Base-by-base conservation (phyloP, 2,797 vertebrate genomes). In the Luscinia luscinia region DNA sequence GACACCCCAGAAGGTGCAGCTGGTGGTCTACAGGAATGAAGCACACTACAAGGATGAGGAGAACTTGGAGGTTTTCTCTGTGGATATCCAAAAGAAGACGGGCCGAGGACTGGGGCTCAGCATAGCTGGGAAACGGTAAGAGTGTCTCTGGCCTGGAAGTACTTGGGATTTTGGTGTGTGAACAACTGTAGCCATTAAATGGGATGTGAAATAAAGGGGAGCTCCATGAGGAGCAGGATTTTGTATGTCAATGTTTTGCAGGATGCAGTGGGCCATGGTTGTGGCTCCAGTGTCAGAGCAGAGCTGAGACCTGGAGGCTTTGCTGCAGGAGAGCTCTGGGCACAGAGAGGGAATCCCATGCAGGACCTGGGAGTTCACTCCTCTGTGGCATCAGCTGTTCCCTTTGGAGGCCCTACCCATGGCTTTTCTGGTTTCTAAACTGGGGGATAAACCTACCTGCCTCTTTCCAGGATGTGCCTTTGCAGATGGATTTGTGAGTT, bases 51-150 rank as follows among this genome's bases (percentile, higher is more conserved):
- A 98, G 66, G 98, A 99, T 22, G 98, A 99, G 94, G 98, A 99
- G 73, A 99, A 99, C 97, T 94, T 99, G 93, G 98, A 99, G 41
- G 36, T 99, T 15, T 98, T 99, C 84, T 91, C 92, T 9, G 98
- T 99, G 84, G 98, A 99, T 15, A 98, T 99, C 91, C 99, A 99
- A 76, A 99, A 99, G 97, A 99, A 98, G 97, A 97, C 96, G 0
- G 99, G 99, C 57, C 97, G 99, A 28, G 99, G 99, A 2, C 97
- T 99, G 57, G 99, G 99, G 21, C 98, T 99, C 89, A 99, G 99
- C 97, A 99, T 99, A 27, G 98, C 98, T 45, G 98, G 98, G 26
- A 99, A 99, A 95, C 97, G 98, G 98, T 98, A 97, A 97, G 95
- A 62, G 55, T 1, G 0, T 17, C 66, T 84, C n/a, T 26, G 75